These are phyloP conservation scores for Erethizon dorsatum DNA, from an alignment of 2,797 vertebrate genomes.

Conservation along the genomic window DNA sequence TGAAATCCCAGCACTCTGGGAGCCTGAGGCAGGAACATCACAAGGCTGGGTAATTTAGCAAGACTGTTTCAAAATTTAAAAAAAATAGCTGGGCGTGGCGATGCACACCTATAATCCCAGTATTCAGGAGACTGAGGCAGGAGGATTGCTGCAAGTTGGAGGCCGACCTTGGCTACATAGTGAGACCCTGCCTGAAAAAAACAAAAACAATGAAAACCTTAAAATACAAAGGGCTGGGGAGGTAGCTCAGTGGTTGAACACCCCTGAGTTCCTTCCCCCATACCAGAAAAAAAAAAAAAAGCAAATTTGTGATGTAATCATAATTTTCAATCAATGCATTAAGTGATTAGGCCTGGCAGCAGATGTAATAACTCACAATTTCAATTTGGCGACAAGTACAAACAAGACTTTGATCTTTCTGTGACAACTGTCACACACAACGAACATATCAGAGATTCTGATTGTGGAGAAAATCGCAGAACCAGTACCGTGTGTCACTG, in stretches of 20 bases:
- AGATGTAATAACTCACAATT: neutral
- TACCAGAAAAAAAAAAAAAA: no score
- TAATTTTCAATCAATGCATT: neutral
- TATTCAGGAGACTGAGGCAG: neutral
- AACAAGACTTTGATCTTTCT: neutral
- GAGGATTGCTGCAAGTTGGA: neutral
- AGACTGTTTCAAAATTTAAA: neutral
- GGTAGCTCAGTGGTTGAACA: neutral
- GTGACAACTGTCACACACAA: fast-evolving
- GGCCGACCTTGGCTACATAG: neutral
- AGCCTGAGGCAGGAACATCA: neutral
- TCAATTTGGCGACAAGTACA: fast-evolving
- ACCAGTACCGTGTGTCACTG: neutral
- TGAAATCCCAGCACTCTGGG: neutral
- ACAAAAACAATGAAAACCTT: neutral
- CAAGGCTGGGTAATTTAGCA: neutral
- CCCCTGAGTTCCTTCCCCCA: neutral
- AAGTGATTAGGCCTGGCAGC: fast-evolving
- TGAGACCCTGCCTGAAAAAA: neutral
- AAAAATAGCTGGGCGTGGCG: neutral
- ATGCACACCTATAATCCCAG: neutral
- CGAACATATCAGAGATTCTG: fast-evolving
- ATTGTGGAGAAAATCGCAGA: fast-evolving
- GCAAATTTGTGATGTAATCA: fast-evolving
- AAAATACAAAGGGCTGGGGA: neutral